phyloP scores from a whole-genome alignment of 2,113 vertebrate species.

The Semnornis frantzii region DNA sequence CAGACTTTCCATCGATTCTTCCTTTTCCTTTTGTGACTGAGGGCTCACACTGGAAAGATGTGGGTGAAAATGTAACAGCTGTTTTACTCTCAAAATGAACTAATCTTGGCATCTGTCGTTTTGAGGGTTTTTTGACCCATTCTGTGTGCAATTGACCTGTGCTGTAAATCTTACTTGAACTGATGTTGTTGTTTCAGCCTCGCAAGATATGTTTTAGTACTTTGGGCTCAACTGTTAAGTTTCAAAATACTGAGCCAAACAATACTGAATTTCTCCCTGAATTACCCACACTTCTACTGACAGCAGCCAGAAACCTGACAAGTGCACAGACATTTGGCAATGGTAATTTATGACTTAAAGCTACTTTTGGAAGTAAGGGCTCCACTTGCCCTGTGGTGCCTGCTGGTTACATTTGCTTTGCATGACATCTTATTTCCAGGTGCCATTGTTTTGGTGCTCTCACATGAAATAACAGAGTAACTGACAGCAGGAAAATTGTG shows the following conservation, averaged over 20 bases:
- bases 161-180: background rate
- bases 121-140: background rate
- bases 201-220: background rate
- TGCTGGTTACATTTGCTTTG: background rate
- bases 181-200: background rate
- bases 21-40: background rate
- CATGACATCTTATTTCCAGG: background rate
- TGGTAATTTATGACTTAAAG: background rate
- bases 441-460: background rate
- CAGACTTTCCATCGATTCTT: background rate
- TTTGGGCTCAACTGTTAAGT: background rate
- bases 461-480: background rate
- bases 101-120: background rate
- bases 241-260: slow-evolving; percentile 12
- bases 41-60: background rate
- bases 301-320: background rate
- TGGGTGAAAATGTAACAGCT: background rate
- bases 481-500: background rate
- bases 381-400: background rate
- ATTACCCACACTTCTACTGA: background rate
- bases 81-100: background rate
- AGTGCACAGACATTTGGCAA: background rate
- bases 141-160: background rate
- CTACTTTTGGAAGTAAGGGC: background rate
- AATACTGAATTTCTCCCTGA: background rate